phyloP scores from a whole-genome alignment of 2,113 vertebrate genomes.

The Neolamprologus sp. region DNA sequence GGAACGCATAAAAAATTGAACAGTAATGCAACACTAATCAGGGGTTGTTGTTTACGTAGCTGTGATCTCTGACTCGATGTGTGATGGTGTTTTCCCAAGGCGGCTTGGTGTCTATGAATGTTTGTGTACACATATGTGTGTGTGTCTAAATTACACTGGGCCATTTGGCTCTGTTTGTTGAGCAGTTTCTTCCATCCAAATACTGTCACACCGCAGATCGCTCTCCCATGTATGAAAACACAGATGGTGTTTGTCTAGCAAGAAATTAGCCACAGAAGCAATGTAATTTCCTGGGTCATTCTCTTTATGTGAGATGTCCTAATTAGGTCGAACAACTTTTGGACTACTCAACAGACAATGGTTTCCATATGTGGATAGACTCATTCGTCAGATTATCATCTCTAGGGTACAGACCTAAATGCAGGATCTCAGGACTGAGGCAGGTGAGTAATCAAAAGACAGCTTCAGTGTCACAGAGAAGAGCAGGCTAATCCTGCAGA shows the following conservation, averaged over 20 bases:
- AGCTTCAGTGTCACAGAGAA: not conserved
- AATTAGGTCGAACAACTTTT: conserved; percentile 9
- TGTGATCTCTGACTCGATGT: conserved; percentile 54
- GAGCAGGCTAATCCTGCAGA: fast-evolving
- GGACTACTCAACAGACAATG: conserved; percentile 8
- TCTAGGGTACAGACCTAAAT: not conserved
- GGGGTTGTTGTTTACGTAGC: conserved; percentile 65
- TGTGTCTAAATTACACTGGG: not conserved
- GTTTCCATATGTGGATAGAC: conserved; percentile 16
- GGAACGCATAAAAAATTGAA: conserved; percentile 73
- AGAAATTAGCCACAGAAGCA: not conserved
- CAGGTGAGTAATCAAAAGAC: not conserved
- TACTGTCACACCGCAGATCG: not conserved
- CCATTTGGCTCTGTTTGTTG: conserved; percentile 26
- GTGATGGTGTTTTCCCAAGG: conserved; percentile 33
- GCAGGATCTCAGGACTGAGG: not conserved
- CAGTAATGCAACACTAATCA: conserved; percentile 72
- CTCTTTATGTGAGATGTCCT: not conserved
- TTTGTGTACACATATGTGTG: conserved; percentile 22
- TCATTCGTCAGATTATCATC: not conserved
- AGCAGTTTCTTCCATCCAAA: conserved; percentile 23
- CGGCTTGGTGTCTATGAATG: conserved; percentile 5
- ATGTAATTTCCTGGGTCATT: conserved; percentile 21
- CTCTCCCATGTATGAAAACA: not conserved
- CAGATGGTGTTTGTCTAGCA: not conserved